phyloP scores from a whole-genome alignment of 2,797 vertebrate species.

The Poeciliopsis infans region DNA sequence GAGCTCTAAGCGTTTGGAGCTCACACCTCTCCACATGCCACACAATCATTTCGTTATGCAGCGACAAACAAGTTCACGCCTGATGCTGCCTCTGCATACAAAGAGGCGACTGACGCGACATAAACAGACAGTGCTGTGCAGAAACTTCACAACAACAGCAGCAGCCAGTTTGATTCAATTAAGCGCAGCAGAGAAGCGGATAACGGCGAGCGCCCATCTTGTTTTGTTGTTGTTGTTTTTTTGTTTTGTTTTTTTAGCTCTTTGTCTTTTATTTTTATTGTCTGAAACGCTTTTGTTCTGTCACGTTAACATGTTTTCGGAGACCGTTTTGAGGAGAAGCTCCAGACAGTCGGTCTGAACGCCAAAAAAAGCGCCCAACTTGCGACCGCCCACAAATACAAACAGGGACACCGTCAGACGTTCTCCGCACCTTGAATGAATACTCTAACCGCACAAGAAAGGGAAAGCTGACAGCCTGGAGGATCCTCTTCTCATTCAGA shows the following conservation, averaged over 20 bases:
- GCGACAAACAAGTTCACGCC: not conserved
- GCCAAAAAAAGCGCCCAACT: not conserved
- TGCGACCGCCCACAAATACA: not conserved
- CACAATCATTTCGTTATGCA: not conserved
- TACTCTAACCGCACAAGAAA: constrained; percentile 91
- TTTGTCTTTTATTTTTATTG: not conserved
- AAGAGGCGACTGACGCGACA: not conserved
- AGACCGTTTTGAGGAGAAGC: not conserved
- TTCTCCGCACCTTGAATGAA: constrained; percentile 87
- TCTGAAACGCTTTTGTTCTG: not conserved
- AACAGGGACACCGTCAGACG: not conserved
- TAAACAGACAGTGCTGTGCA: not conserved
- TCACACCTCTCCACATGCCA: not conserved
- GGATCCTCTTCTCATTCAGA: constrained; percentile 92
- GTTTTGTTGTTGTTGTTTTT: not conserved
- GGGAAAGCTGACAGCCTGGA: constrained; percentile 92
- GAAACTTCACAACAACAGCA: not conserved
- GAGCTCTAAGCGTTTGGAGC: not conserved
- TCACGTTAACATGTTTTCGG: not conserved
- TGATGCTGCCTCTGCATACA: not conserved
- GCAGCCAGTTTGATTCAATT: not conserved
- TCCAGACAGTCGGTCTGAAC: not conserved
- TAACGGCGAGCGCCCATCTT: not conserved
- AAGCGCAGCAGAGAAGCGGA: not conserved
- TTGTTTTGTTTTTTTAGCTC: not conserved